Base-by-base conservation (phyloP, 2,888 invertebrate species). In the Drosophila gaucha region DNA sequence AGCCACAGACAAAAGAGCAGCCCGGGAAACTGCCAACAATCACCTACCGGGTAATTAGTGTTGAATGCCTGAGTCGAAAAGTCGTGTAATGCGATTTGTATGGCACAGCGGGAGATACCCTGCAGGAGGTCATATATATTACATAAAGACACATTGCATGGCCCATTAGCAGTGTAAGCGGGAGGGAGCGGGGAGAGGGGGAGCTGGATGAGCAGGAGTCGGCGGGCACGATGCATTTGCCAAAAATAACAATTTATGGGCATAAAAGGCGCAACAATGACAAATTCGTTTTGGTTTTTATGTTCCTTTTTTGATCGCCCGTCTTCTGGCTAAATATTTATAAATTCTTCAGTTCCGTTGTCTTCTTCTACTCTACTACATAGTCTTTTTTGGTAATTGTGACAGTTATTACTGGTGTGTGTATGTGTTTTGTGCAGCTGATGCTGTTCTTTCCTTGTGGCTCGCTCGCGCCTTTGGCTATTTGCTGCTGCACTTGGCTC, bases 61-160 rank as follows among this genome's bases (percentile, higher is more conserved):
- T 78, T 74, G 83, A 85, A 83, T 80, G 75, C 58, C 54, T 43
- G 62, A 85, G 86, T 85, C 86, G 78, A 90, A 90, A 90, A 87
- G 89, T 89, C 90, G 89, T 90, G 90, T 91, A 89, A 90, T 90
- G 79, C 88, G 90, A 90, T 91, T 90, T 90, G 84, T 88, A 89
- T 80, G 82, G 75, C 85, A 56, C 86, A 78, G 85, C 86, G 66
- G 85, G 74, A 75, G 65, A 76, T 59, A 39, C 70, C 69, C 44
- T 12, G 30, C 74, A 64, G 66, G 50, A 56, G 67, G 33, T 63
- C 64, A 65, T 38, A 60, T 47, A 57, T 67, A 80, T 80, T 80
- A 67, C 85, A 83, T 86, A 79, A 86, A 88, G 86, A 88, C 68
- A 76, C 88, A 83, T 86, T 83, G 78, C 86, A 86, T 20, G 86